Conservation (phyloP, 2,888 invertebrate genomes). For the Phyto melanocephala region DNA sequence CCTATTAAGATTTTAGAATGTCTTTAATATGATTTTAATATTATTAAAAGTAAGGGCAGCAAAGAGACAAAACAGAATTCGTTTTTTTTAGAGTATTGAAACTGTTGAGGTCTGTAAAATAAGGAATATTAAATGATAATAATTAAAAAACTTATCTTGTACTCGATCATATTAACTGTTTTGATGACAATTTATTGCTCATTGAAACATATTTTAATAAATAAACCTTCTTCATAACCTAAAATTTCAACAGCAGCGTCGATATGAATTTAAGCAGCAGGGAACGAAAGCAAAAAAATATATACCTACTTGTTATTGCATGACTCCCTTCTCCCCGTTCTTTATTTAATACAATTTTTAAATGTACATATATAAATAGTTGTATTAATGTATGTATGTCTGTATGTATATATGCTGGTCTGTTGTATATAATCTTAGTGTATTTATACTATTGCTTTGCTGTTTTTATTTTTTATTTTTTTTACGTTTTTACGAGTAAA, state of each 20-base stretch:
- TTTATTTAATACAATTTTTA: neutral
- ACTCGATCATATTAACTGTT: too few species aligned
- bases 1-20: too few species aligned
- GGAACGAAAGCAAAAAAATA: neutral
- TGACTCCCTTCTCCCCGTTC: neutral
- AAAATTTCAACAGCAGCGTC: conserved; percentile 45
- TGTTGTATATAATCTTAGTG: conserved; percentile 37
- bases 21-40: too few species aligned
- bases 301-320: conserved; percentile 15
- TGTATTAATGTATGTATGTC: neutral
- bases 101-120: too few species aligned
- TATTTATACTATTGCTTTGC: neutral
- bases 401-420: neutral
- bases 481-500: conserved; percentile 29
- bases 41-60: too few species aligned
- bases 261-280: conserved; percentile 21
- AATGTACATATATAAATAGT: neutral
- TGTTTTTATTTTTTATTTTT: neutral
- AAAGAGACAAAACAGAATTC: too few species aligned
- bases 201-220: conserved; percentile 17
- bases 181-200: too few species aligned
- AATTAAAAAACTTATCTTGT: too few species aligned
- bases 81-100: too few species aligned
- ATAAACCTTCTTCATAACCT: conserved; percentile 34
- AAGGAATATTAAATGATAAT: too few species aligned